Conservation (phyloP, 2,888 invertebrate genomes). For the Sphinx pinastri region DNA sequence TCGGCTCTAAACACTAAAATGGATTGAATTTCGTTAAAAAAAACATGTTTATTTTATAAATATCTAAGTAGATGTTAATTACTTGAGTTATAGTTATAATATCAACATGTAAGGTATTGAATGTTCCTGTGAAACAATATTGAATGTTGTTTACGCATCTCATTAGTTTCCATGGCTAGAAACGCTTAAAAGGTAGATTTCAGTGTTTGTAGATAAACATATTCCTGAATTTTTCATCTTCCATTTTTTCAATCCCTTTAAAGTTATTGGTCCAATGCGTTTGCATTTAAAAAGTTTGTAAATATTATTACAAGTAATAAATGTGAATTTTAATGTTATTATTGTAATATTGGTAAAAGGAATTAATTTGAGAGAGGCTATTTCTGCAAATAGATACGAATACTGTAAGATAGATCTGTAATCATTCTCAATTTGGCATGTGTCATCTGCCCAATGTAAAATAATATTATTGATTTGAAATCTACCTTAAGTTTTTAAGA, state of each 20-base stretch:
- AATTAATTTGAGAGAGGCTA: conserved; percentile 23
- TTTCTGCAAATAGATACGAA: conserved; percentile 7
- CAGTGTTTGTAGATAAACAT: conserved; percentile 14
- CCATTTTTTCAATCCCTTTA: conserved; percentile 3
- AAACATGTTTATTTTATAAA: conserved; percentile 17
- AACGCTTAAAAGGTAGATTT: conserved; percentile 24
- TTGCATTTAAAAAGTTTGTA: conserved; percentile 21
- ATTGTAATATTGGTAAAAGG: conserved; percentile 22
- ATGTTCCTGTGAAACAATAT: conserved; percentile 21
- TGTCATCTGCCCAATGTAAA: not conserved
- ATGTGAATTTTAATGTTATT: conserved; percentile 22
- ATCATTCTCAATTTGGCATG: conserved; percentile 1
- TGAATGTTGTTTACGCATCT: not conserved
- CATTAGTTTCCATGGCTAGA: conserved; percentile 19
- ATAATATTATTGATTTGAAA: conserved; percentile 20
- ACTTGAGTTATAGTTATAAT: conserved; percentile 17
- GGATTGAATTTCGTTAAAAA: conserved; percentile 7
- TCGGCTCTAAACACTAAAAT: conserved; percentile 27
- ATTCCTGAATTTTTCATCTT: not conserved
- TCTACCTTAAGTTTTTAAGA: conserved; percentile 20
- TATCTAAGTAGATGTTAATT: conserved; percentile 21
- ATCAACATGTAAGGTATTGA: conserved; percentile 11
- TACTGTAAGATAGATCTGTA: conserved; percentile 14
- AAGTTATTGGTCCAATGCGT: conserved; percentile 19
- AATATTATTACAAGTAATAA: conserved; percentile 19